Conservation (phyloP, 2,113 vertebrate genomes). For the Rafetus swinhoei region DNA sequence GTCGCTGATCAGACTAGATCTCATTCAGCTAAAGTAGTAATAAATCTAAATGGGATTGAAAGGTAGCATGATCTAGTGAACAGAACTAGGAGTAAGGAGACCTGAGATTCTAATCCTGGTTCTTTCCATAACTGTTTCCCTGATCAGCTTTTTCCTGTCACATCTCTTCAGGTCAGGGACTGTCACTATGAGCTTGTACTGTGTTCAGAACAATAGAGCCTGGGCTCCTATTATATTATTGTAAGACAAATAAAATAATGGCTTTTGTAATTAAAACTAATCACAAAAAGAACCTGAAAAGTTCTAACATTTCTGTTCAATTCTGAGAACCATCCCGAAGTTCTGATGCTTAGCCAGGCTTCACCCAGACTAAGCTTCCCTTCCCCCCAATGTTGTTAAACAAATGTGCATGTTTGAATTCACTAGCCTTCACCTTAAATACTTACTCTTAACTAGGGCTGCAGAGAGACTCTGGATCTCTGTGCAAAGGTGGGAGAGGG, state of each 20-base stretch:
- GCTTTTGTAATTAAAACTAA: not conserved
- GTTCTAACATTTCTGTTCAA: not conserved
- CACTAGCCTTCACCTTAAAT: not conserved
- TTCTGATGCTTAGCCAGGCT: not conserved
- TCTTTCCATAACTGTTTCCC: not conserved
- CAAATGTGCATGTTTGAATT: not conserved
- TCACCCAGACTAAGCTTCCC: not conserved
- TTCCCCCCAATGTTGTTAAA: not conserved
- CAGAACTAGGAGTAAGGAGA: not conserved
- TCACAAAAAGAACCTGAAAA: accelerated
- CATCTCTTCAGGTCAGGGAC: not conserved
- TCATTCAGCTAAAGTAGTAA: slow-evolving; percentile 18
- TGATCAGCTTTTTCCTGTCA: not conserved
- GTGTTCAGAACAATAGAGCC: not conserved
- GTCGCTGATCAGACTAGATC: slow-evolving; percentile 27
- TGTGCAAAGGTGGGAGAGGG: too few relatives aligned
- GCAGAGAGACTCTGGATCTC: too few relatives aligned
- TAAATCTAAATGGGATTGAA: not conserved
- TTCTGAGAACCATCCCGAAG: not conserved
- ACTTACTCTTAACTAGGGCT: not conserved
- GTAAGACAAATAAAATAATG: not conserved
- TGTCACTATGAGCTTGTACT: not conserved
- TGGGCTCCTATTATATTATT: accelerated
- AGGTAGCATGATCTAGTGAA: not conserved
- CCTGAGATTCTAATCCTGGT: not conserved